A percentile compares a stretch with the other conserved stretches of the same genome.
phyloP scores from a whole-genome alignment of 2,797 vertebrate species.

The Vespertilio murinus region DNA sequence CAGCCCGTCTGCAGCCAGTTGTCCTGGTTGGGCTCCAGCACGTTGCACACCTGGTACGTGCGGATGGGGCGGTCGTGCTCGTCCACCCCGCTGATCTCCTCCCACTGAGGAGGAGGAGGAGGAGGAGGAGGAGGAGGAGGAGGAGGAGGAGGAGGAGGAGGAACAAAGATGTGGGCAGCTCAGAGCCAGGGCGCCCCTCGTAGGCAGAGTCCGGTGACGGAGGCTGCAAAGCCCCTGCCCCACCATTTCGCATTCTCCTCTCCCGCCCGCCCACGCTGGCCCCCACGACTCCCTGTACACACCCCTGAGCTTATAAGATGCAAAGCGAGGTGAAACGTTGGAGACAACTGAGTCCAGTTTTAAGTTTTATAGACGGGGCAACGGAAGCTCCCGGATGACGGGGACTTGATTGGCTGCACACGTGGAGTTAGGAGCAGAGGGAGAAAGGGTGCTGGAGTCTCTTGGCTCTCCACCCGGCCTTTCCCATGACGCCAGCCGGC shows the following conservation, averaged over 20 bases:
- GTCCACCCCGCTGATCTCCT: slow-evolving; percentile 97
- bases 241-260: neutral
- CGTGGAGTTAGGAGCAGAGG: neutral
- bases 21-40: slow-evolving; percentile 97
- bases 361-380: slow-evolving; percentile 8
- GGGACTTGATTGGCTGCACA: neutral
- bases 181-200: neutral
- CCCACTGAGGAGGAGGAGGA: slow-evolving; percentile 89
- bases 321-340: neutral
- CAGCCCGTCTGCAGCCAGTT: slow-evolving; percentile 98
- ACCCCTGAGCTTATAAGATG: neutral
- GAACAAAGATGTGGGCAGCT: slow-evolving; percentile 8
- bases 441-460: neutral
- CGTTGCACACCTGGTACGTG: slow-evolving; percentile 97
- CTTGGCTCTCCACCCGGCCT: neutral
- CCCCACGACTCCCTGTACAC: neutral
- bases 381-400: neutral
- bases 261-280: neutral
- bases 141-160: slow-evolving; percentile 61
- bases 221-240: neutral
- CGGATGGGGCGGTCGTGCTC: slow-evolving; percentile 95
- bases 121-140: neutral
- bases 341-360: neutral
- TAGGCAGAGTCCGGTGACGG: neutral
- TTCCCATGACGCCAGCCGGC: neutral